Percentiles rank a stretch among this genome's conserved stretches.
phyloP scores from a whole-genome alignment of 2,113 vertebrate species.

The Varanus komodoensis region DNA sequence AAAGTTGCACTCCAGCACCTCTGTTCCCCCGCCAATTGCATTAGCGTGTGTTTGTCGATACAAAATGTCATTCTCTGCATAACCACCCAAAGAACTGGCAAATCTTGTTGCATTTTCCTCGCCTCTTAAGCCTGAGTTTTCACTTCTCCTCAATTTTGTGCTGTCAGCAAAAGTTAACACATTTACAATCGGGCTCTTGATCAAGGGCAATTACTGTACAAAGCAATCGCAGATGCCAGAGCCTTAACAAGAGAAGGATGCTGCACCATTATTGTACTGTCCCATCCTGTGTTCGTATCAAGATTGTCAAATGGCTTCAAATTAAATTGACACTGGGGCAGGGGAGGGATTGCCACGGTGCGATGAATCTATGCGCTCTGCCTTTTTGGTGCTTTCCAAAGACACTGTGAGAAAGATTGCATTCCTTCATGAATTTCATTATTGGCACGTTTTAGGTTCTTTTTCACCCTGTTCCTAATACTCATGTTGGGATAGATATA shows the following conservation, averaged over 20 bases:
- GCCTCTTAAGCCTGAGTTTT: constrained; percentile 71
- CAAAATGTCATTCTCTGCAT: constrained; percentile 74
- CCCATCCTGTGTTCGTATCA: constrained; percentile 63
- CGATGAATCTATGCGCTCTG: constrained; percentile 66
- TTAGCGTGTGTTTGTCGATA: constrained; percentile 77
- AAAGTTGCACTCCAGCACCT: background rate
- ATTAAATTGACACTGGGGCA: constrained; percentile 77
- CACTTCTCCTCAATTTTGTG: constrained; percentile 67
- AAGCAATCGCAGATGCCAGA: constrained; percentile 67
- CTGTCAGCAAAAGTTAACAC: constrained; percentile 79
- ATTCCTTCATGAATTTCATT: constrained; percentile 26
- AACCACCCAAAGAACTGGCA: constrained; percentile 60
- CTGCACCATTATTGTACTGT: constrained; percentile 61
- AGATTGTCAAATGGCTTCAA: constrained; percentile 77
- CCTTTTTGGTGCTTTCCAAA: constrained; percentile 54
- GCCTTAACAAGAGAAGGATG: constrained; percentile 72
- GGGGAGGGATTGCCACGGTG: constrained; percentile 55
- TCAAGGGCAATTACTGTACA: constrained; percentile 80
- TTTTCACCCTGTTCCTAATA: background rate
- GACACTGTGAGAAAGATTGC: constrained; percentile 42
- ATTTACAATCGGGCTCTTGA: constrained; percentile 78
- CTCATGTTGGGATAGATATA: background rate
- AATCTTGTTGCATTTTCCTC: constrained; percentile 77
- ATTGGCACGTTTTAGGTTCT: background rate
- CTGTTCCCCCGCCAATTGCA: constrained; percentile 68